Conservation (phyloP, 2,888 invertebrate species). For the Apamea anceps region DNA sequence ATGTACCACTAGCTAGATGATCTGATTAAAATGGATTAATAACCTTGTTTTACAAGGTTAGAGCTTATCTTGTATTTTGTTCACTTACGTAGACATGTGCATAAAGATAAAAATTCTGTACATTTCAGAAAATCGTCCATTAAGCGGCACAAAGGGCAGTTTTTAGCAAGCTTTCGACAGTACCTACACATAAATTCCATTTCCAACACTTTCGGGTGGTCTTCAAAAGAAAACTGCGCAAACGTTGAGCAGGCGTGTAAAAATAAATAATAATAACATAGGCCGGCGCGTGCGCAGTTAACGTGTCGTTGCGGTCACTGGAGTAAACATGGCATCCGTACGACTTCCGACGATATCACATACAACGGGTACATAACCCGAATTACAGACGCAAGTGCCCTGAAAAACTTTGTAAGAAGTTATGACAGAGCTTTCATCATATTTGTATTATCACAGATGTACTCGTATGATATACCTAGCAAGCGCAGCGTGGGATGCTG, state of each 20-base stretch:
- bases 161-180: not conserved
- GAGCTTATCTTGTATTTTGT: not conserved
- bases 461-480: not conserved
- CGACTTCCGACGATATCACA: slow-evolving; percentile 82
- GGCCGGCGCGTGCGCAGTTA: slow-evolving; percentile 75
- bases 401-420: slow-evolving; percentile 30
- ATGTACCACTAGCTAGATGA: not conserved
- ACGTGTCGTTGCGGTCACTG: slow-evolving; percentile 82
- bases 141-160: not conserved
- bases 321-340: slow-evolving; percentile 87
- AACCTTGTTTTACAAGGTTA: not conserved
- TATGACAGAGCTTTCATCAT: slow-evolving; percentile 8
- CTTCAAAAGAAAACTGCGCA: slow-evolving; percentile 76
- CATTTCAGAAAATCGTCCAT: not conserved
- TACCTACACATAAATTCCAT: slow-evolving; percentile 3
- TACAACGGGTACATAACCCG: slow-evolving; percentile 64
- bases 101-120: not conserved
- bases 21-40: not conserved
- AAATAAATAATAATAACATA: slow-evolving; percentile 87
- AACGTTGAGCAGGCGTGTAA: slow-evolving; percentile 73
- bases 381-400: slow-evolving; percentile 58
- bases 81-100: not conserved
- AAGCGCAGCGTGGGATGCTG: not conserved
- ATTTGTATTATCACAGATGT: slow-evolving; percentile 4
- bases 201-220: slow-evolving; percentile 80